Percentiles rank a stretch among this genome's conserved stretches.
These are phyloP conservation scores for Propsilocerus akamusi DNA, from an alignment of 1,140 invertebrate genomes.

Conservation along the genomic window DNA sequence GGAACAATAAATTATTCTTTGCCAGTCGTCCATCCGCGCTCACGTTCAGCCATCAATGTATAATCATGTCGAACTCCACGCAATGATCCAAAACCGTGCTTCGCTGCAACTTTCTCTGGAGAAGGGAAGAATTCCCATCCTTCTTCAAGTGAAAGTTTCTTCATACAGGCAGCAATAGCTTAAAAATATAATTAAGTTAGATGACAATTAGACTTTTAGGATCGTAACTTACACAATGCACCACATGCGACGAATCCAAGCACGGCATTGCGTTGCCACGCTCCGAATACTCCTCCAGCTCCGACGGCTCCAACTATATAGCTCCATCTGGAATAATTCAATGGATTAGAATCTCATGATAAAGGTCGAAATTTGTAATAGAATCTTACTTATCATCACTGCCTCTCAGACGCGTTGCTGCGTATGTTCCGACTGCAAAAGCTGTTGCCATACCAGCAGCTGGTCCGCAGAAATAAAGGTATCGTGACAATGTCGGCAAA, in stretches of 20 bases:
- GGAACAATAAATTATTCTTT: conserved; percentile 6
- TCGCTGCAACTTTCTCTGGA: conserved; percentile 1
- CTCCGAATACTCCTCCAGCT: conserved; percentile 34
- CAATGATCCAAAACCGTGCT: conserved; percentile 13
- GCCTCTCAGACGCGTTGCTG: conserved; percentile 32
- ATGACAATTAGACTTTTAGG: conserved; percentile 10
- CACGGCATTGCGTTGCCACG: conserved; percentile 25
- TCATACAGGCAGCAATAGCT: conserved; percentile 29
- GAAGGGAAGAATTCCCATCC: conserved; percentile 30
- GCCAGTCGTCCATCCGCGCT: conserved; percentile 15
- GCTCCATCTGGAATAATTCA: conserved; percentile 23
- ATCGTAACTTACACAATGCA: conserved; percentile 4
- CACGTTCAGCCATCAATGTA: conserved; percentile 19
- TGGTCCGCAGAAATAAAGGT: conserved; percentile 33
- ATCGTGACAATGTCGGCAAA: conserved; percentile 25
- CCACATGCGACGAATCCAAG: conserved; percentile 17
- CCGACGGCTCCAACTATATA: conserved; percentile 35
- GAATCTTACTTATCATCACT: conserved; percentile 36
- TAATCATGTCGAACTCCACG: conserved; percentile 19
- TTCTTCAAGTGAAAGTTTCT: conserved; percentile 32
- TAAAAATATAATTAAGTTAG: conserved; percentile 18
- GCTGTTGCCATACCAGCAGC: conserved; percentile 38
- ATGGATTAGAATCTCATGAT: neutral
- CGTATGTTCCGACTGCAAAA: conserved; percentile 38
- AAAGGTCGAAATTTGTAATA: neutral